Evolutionary conservation across 1,140 invertebrate species (phyloP).

Genomic region (Phocides pigmalion): DNA sequence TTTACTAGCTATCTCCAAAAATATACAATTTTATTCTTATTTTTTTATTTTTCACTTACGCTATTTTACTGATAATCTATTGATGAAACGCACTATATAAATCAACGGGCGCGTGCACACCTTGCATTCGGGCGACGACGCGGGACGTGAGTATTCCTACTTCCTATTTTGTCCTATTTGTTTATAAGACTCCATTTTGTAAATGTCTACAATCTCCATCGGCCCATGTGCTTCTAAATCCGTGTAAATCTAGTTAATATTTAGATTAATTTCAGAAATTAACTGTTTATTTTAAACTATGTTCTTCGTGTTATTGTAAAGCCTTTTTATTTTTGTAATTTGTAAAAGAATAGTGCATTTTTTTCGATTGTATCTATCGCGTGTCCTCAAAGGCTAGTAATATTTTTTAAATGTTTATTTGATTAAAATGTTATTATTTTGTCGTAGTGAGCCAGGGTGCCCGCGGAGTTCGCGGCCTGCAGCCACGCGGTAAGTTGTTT

Average conservation of each 20-base stretch:
- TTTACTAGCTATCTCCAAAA: background rate
- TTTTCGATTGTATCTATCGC: too few relatives aligned
- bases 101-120: slow-evolving; percentile 24
- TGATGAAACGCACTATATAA: slow-evolving; percentile 55
- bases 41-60: slow-evolving; percentile 25
- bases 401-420: too few relatives aligned
- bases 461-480: slow-evolving; percentile 49
- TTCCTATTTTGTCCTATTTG: slow-evolving; percentile 4
- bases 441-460: slow-evolving; percentile 65
- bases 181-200: slow-evolving; percentile 39
- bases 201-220: too few relatives aligned
- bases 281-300: too few relatives aligned
- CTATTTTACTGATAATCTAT: slow-evolving; percentile 5
- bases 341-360: too few relatives aligned
- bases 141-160: slow-evolving; percentile 60
- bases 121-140: slow-evolving; percentile 56
- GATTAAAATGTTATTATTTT: slow-evolving; percentile 20
- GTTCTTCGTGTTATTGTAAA: too few relatives aligned
- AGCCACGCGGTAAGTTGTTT: slow-evolving; percentile 50
- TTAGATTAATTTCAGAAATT: too few relatives aligned
- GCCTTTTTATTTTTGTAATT: too few relatives aligned
- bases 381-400: too few relatives aligned
- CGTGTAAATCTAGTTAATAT: background rate
- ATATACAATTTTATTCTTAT: background rate
- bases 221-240: background rate